A percentile compares a stretch with the other conserved stretches of the same genome.
Conservation (phyloP, 1,140 invertebrate species). For the Pseudomyrmex dendroicus region DNA sequence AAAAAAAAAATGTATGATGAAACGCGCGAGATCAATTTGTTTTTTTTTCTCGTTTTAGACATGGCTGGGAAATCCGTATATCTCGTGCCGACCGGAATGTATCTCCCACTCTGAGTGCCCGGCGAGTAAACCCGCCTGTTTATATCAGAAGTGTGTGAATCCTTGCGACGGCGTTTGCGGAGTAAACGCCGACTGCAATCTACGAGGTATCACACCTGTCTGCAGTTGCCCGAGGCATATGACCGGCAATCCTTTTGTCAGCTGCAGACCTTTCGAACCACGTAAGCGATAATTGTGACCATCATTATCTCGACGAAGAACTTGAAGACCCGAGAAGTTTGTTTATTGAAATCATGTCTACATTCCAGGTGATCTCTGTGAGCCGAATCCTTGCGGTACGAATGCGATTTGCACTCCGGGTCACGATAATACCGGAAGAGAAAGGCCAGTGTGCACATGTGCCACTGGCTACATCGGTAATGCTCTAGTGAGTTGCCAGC, state of each 20-base stretch:
- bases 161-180: slow-evolving; percentile 93
- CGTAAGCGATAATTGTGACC: slow-evolving; percentile 83
- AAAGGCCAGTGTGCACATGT: slow-evolving; percentile 93
- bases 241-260: slow-evolving; percentile 94
- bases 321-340: background rate
- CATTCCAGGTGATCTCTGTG: slow-evolving; percentile 90
- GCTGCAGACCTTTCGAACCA: slow-evolving; percentile 92
- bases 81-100: slow-evolving; percentile 91
- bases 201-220: slow-evolving; percentile 90
- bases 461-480: slow-evolving; percentile 92
- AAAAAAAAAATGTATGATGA: background rate
- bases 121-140: slow-evolving; percentile 90
- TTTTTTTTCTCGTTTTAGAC: slow-evolving; percentile 83
- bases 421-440: slow-evolving; percentile 91
- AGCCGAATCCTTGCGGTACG: slow-evolving; percentile 93
- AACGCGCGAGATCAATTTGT: slow-evolving; percentile 3
- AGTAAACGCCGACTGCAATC: slow-evolving; percentile 91
- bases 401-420: slow-evolving; percentile 94
- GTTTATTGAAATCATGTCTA: slow-evolving; percentile 1
- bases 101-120: slow-evolving; percentile 91
- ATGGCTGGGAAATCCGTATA: slow-evolving; percentile 90
- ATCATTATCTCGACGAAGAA: background rate
- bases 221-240: slow-evolving; percentile 94
- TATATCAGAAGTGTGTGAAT: slow-evolving; percentile 92
- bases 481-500: slow-evolving; percentile 89